Percentiles rank a stretch among this genome's conserved stretches.
These are phyloP conservation scores for Meloidogyne floridensis DNA, from an alignment of 1,140 invertebrate genomes.

Conservation along the genomic window DNA sequence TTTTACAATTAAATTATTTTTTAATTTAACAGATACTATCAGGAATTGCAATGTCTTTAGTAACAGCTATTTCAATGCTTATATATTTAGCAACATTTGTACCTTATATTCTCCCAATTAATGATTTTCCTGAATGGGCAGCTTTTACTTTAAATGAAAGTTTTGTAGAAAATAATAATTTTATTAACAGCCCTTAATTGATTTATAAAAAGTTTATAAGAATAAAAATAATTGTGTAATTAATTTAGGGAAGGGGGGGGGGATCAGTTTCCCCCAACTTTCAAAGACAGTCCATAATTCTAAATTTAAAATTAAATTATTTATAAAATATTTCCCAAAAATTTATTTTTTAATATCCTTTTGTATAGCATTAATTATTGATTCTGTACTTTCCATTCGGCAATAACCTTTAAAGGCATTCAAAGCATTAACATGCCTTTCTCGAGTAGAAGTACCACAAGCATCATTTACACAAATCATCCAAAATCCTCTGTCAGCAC, in stretches of 20 bases:
- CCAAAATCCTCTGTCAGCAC: slow-evolving; percentile 19
- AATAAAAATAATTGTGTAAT: neutral
- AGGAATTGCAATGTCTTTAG: slow-evolving; percentile 14
- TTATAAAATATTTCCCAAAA: neutral
- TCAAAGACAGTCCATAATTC: no score
- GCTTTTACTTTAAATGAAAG: slow-evolving; percentile 3
- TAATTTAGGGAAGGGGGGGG: no score
- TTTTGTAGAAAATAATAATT: neutral
- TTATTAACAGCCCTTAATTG: neutral
- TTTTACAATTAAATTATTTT: neutral
- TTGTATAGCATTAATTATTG: slow-evolving; percentile 21
- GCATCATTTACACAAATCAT: slow-evolving; percentile 19
- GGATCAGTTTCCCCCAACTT: no score
- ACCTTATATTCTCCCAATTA: slow-evolving; percentile 44
- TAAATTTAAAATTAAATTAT: no score
- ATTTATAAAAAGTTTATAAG: neutral
- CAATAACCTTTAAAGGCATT: slow-evolving; percentile 25
- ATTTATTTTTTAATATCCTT: slow-evolving; percentile 9
- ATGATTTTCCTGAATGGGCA: slow-evolving; percentile 47
- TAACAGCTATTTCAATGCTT: slow-evolving; percentile 24
- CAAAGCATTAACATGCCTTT: slow-evolving; percentile 19
- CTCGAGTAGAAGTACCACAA: slow-evolving; percentile 12
- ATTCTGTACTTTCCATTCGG: slow-evolving; percentile 17
- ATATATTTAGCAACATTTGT: slow-evolving; percentile 48
- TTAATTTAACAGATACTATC: slow-evolving; percentile 5